Conservation (phyloP, 1,140 invertebrate genomes). For the Saxidomus purpurata region DNA sequence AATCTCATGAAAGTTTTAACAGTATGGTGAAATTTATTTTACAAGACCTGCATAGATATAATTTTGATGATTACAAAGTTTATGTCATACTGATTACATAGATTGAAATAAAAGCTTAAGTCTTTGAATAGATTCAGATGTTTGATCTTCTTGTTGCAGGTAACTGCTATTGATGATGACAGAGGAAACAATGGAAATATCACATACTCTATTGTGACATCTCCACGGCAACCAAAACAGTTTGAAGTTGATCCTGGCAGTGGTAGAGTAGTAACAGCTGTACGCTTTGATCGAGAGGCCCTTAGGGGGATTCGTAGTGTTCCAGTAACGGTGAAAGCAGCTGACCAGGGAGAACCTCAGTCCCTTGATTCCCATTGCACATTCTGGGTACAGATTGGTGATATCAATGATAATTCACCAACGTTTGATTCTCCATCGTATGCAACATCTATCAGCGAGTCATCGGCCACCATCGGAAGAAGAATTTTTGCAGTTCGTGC, state of each 20-base stretch:
- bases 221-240: conserved; percentile 64
- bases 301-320: conserved; percentile 66
- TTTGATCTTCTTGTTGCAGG: conserved; percentile 66
- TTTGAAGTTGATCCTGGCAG: conserved; percentile 72
- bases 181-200: conserved; percentile 75
- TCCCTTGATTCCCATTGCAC: conserved; percentile 77
- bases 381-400: conserved; percentile 91
- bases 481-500: conserved; percentile 68
- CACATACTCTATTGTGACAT: conserved; percentile 71
- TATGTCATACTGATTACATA: too few relatives aligned
- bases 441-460: conserved; percentile 82
- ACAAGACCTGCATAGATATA: too few relatives aligned
- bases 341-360: conserved; percentile 71
- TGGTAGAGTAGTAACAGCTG: conserved; percentile 69
- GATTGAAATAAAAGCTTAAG: too few relatives aligned
- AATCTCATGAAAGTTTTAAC: too few relatives aligned
- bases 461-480: conserved; percentile 39
- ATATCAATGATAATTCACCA: conserved; percentile 97
- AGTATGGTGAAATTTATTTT: too few relatives aligned
- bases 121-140: too few relatives aligned
- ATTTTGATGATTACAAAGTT: too few relatives aligned
- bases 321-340: conserved; percentile 73
- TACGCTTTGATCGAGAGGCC: conserved; percentile 70
- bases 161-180: conserved; percentile 78
- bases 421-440: conserved; percentile 93